These are phyloP conservation scores for Meteorus cinctellus DNA, from an alignment of 2,888 invertebrate species.

Conservation along the genomic window DNA sequence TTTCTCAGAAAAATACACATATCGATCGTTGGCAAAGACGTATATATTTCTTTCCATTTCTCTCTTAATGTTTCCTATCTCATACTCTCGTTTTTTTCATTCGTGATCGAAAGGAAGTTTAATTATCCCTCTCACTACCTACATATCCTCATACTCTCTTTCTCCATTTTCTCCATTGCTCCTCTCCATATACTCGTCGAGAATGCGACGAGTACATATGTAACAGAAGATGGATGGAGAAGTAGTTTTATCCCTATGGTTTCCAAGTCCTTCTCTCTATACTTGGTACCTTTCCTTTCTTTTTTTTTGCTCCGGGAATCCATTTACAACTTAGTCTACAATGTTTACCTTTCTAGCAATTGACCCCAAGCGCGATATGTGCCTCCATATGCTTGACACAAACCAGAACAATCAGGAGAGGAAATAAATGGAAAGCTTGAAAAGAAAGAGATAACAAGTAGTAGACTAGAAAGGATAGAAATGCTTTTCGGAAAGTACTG, in stretches of 20 bases:
- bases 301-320: slow-evolving; percentile 29
- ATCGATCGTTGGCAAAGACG: not conserved
- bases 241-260: slow-evolving; percentile 57
- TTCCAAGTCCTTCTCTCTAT: not conserved
- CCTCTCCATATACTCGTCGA: slow-evolving; percentile 27
- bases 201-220: slow-evolving; percentile 31
- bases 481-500: too few relatives aligned
- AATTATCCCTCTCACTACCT: slow-evolving; percentile 58
- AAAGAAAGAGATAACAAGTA: too few relatives aligned
- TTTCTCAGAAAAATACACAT: not conserved
- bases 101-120: slow-evolving; percentile 57
- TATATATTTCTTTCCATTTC: not conserved
- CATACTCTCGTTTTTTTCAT: slow-evolving; percentile 22
- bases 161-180: slow-evolving; percentile 39
- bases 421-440: not conserved
- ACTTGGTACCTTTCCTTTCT: not conserved
- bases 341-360: slow-evolving; percentile 61
- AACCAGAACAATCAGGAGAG: slow-evolving; percentile 7
- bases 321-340: slow-evolving; percentile 48
- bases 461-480: too few relatives aligned
- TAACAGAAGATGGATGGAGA: slow-evolving; percentile 56
- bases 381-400: slow-evolving; percentile 24
- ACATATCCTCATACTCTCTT: slow-evolving; percentile 29
- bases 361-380: slow-evolving; percentile 6
- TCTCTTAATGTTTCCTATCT: not conserved